Evolutionary conservation across 2,888 invertebrate genomes (phyloP).

Genomic region (Tineola bisselliella): DNA sequence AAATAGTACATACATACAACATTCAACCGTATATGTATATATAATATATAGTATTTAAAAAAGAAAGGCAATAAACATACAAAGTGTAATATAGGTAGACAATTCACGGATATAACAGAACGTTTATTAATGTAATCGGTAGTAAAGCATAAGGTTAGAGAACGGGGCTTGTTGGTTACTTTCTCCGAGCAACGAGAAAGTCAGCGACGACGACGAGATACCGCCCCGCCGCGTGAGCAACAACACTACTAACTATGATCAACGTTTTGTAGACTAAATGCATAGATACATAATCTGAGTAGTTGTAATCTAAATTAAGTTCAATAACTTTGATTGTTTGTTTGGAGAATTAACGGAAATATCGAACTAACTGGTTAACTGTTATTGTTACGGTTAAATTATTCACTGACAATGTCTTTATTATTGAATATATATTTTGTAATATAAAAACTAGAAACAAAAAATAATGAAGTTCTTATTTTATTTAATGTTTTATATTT

Average conservation of each 20-base stretch:
- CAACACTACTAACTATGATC: neutral
- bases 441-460: too few species aligned
- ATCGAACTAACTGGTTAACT: too few species aligned
- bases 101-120: neutral
- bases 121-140: conserved; percentile 3
- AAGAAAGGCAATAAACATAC: too few species aligned
- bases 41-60: too few species aligned
- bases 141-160: conserved; percentile 10
- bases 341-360: too few species aligned
- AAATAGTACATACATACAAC: too few species aligned
- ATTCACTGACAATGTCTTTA: too few species aligned
- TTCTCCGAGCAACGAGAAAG: conserved; percentile 60
- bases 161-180: conserved; percentile 29
- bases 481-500: neutral
- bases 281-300: neutral
- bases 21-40: too few species aligned
- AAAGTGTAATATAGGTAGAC: neutral
- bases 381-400: too few species aligned
- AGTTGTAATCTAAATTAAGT: neutral
- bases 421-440: too few species aligned
- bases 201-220: conserved; percentile 33
- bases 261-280: conserved; percentile 2
- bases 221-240: conserved; percentile 17
- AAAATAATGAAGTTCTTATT: too few species aligned
- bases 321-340: neutral